phyloP scores from a whole-genome alignment of 2,888 invertebrate species.

The Xestia rhomboidea region DNA sequence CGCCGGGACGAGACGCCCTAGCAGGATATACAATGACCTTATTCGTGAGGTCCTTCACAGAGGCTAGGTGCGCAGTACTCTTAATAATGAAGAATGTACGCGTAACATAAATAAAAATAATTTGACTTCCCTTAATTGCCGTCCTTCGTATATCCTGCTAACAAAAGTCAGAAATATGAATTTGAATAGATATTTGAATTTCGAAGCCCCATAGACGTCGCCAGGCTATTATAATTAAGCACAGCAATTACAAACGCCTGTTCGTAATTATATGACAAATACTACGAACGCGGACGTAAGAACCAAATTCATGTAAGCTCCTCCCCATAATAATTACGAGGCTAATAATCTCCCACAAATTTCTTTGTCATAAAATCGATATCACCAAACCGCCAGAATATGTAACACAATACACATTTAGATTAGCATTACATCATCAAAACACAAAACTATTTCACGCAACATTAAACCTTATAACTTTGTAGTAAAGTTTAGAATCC shows the following conservation, averaged over 20 bases:
- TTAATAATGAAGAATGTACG: background rate
- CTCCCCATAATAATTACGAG: constrained; percentile 19
- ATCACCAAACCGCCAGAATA: constrained; percentile 33
- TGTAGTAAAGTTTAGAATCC: constrained; percentile 58
- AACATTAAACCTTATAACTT: constrained; percentile 53
- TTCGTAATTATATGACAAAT: constrained; percentile 23
- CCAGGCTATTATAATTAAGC: constrained; percentile 29
- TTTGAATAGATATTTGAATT: background rate
- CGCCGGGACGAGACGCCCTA: too few relatives aligned
- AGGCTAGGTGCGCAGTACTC: too few relatives aligned
- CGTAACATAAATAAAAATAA: background rate
- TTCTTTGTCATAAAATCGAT: constrained; percentile 60
- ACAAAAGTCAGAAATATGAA: background rate
- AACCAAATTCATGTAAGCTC: constrained; percentile 17
- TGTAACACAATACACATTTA: constrained; percentile 56
- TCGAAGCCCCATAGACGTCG: background rate
- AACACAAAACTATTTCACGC: constrained; percentile 39
- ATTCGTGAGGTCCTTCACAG: too few relatives aligned
- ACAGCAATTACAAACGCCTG: constrained; percentile 27
- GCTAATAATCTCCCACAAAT: constrained; percentile 40
- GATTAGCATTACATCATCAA: constrained; percentile 34
- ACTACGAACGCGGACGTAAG: constrained; percentile 1
- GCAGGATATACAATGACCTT: too few relatives aligned
- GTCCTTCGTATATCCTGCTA: background rate
- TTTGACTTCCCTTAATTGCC: background rate